phyloP scores from a whole-genome alignment of 2,113 vertebrate species.

The Neofelis nebulosa region DNA sequence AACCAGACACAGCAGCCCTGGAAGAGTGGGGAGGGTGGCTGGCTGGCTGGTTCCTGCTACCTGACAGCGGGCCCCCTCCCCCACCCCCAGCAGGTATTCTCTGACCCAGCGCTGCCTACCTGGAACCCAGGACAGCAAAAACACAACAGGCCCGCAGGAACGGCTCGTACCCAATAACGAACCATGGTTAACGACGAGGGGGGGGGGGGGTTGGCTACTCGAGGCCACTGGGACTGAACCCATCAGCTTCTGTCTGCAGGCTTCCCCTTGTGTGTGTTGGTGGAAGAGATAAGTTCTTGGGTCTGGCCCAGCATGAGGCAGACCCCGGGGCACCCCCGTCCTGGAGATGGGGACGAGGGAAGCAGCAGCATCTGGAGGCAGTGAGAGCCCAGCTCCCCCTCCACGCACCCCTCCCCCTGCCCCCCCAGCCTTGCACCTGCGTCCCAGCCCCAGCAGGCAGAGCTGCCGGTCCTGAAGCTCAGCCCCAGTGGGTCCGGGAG shows the following conservation, averaged over 20 bases:
- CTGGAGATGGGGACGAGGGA: neutral
- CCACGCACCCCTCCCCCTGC: fast-evolving
- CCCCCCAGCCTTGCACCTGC: neutral
- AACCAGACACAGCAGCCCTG: neutral
- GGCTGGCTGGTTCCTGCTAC: neutral
- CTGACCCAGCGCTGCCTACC: neutral
- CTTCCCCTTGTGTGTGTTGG: neutral
- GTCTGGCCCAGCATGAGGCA: neutral
- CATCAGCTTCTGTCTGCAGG: neutral
- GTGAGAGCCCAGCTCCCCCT: neutral
- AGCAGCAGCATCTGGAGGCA: neutral
- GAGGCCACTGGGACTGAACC: neutral
- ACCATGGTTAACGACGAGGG: fast-evolving
- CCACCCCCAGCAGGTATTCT: neutral
- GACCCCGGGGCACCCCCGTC: neutral
- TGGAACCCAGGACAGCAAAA: neutral
- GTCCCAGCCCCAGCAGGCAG: neutral
- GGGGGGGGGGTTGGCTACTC: too few relatives aligned
- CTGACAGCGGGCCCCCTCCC: too few relatives aligned
- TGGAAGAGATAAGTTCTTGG: neutral
- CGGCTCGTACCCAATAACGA: neutral
- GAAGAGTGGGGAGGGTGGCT: neutral
- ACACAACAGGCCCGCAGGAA: neutral
- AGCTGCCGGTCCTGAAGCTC: neutral
- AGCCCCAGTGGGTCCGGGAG: neutral